A percentile compares a stretch with the other conserved stretches of the same genome.
These are phyloP conservation scores for Pseudorhombus dupliciocellatus DNA, from an alignment of 2,113 vertebrate species.

Conservation along the genomic window DNA sequence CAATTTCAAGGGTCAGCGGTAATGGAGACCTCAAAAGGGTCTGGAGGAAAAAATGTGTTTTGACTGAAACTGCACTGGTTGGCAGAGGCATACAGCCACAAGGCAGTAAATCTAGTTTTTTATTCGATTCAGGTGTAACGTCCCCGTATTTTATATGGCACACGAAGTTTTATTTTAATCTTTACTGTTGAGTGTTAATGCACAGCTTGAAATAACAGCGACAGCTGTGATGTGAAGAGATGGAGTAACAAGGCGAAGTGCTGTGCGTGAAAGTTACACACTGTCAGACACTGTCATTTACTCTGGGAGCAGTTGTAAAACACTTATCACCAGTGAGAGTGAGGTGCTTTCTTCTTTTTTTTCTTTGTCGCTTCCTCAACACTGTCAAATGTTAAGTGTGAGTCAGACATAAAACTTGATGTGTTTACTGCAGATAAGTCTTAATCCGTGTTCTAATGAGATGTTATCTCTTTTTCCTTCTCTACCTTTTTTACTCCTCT, in stretches of 20 bases:
- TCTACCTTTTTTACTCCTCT: neutral
- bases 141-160: too few relatives aligned
- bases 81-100: too few relatives aligned
- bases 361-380: neutral
- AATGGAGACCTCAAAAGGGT: too few relatives aligned
- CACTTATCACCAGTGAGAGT: neutral
- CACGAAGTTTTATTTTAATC: too few relatives aligned
- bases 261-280: constrained; percentile 2
- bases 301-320: neutral
- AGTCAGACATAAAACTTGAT: neutral
- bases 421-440: neutral
- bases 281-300: neutral
- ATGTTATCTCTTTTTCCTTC: neutral
- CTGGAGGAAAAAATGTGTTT: too few relatives aligned
- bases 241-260: neutral
- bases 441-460: neutral
- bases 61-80: too few relatives aligned
- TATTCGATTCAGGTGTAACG: too few relatives aligned
- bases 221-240: too few relatives aligned
- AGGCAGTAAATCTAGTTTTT: too few relatives aligned
- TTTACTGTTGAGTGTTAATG: too few relatives aligned
- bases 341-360: neutral
- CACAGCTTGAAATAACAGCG: too few relatives aligned
- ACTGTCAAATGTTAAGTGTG: neutral
- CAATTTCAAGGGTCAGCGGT: too few relatives aligned